phyloP scores from a whole-genome alignment of 2,113 vertebrate genomes.

The Tetrax tetrax region DNA sequence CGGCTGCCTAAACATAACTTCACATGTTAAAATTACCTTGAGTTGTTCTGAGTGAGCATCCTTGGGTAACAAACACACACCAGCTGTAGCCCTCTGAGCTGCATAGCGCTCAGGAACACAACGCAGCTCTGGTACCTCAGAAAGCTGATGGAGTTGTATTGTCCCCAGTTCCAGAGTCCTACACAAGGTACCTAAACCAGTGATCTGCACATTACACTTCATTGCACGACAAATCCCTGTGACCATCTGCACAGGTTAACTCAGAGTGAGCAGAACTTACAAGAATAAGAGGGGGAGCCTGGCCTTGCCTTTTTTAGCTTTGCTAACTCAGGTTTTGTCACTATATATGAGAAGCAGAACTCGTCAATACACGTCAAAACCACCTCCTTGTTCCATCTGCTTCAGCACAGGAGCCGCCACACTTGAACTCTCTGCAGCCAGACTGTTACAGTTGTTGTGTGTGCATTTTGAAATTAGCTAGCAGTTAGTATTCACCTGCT shows the following conservation, averaged over 20 bases:
- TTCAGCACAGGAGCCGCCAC: not conserved
- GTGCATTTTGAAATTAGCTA: not conserved
- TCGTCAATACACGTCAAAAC: not conserved
- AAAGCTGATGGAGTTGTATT: not conserved
- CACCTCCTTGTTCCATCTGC: not conserved
- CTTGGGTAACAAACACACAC: not conserved
- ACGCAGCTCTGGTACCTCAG: not conserved
- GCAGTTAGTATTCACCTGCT: not conserved
- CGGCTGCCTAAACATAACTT: not conserved
- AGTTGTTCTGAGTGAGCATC: not conserved
- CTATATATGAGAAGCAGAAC: not conserved
- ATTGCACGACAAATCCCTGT: too few species aligned
- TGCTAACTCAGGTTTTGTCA: not conserved
- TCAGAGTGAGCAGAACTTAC: not conserved
- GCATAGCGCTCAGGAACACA: rapidly evolving
- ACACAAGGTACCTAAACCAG: not conserved
- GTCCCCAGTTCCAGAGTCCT: not conserved
- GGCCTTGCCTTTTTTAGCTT: not conserved
- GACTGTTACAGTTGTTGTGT: not conserved
- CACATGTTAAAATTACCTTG: not conserved
- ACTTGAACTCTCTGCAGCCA: not conserved
- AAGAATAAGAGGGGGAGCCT: not conserved
- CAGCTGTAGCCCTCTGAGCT: not conserved
- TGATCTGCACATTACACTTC: too few species aligned
- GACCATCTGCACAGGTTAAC: not conserved